Evolutionary conservation across 2,888 invertebrate species (phyloP).

Genomic region (Dolichopus griseipennis): DNA sequence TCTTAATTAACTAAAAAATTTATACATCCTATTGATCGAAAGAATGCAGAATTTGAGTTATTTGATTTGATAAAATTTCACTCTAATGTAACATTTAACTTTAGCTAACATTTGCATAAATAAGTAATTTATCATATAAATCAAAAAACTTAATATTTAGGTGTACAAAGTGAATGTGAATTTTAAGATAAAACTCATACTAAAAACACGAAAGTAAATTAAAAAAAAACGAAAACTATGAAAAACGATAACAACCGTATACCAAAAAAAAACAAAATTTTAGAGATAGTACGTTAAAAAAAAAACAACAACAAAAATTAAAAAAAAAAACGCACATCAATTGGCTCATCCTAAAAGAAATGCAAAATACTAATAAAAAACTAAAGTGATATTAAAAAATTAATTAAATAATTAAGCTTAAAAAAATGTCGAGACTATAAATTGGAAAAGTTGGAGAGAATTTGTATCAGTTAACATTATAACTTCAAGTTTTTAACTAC

Average conservation of each 20-base stretch:
- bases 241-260: too few relatives aligned
- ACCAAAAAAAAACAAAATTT: neutral
- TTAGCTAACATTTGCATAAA: neutral
- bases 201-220: neutral
- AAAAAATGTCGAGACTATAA: neutral
- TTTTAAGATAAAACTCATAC: neutral
- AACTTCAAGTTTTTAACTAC: neutral
- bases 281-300: neutral
- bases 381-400: neutral
- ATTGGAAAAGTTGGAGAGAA: neutral
- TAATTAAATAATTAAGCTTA: neutral
- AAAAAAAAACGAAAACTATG: neutral
- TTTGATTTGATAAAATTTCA: neutral
- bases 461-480: neutral
- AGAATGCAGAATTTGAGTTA: constrained; percentile 1
- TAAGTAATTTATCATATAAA: neutral
- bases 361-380: neutral
- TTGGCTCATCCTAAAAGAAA: neutral
- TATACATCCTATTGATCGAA: neutral
- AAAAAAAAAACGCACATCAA: neutral
- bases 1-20: neutral
- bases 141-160: neutral
- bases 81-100: neutral
- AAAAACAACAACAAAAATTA: neutral
- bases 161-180: neutral